Evolutionary conservation across 2,113 vertebrate genomes (phyloP).

Genomic region (Myotis yumanensis): DNA sequence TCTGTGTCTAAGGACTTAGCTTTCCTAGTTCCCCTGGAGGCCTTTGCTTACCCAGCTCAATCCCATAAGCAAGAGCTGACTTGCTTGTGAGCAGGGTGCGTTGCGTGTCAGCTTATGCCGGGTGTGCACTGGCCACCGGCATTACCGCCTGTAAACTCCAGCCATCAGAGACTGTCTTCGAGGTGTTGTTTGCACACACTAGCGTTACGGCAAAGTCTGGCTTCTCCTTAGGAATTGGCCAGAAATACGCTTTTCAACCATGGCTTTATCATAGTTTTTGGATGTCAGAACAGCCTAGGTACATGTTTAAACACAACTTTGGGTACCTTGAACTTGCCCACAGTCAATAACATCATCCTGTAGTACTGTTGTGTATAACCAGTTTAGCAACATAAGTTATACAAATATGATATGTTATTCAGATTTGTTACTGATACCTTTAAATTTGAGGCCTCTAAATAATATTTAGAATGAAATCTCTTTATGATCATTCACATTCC

Average conservation of each 20-base stretch:
- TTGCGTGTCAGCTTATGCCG: background rate
- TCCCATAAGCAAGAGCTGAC: background rate
- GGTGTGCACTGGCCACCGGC: background rate
- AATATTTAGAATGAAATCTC: background rate
- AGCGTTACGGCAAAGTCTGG: background rate
- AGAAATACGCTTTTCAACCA: background rate
- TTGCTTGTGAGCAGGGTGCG: background rate
- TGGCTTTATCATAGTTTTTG: background rate
- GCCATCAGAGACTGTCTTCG: background rate
- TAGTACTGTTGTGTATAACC: background rate
- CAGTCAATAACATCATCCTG: background rate
- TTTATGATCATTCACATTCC: background rate
- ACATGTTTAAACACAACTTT: background rate
- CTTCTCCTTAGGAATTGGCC: background rate
- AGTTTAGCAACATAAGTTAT: background rate
- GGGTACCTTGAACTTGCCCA: background rate
- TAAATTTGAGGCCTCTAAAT: background rate
- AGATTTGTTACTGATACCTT: background rate
- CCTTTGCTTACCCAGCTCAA: background rate
- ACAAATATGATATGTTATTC: background rate
- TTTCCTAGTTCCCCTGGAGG: background rate
- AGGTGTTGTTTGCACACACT: background rate
- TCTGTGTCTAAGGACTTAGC: background rate
- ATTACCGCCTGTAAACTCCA: background rate
- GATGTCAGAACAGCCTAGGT: background rate